Conservation (phyloP, 30 jellyfish, hydroid and myxozoan species). For the Turritopsis rubra region DNA sequence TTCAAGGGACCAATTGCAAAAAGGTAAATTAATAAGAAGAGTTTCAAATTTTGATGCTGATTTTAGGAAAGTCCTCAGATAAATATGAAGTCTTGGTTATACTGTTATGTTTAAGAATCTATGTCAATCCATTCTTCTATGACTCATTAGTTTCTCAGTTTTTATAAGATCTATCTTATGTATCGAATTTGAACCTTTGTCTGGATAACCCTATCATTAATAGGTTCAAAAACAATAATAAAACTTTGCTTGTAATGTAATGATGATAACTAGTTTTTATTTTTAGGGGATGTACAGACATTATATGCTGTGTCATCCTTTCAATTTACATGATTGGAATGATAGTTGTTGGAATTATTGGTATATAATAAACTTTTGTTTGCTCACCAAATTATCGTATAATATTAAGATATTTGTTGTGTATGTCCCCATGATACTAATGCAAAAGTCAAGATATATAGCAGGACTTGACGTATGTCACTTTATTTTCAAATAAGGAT, state of each 20-base stretch:
- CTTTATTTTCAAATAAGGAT: no score
- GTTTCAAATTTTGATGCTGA: neutral
- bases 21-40: no score
- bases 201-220: no score
- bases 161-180: no score
- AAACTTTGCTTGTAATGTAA: neutral
- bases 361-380: constrained; percentile 8
- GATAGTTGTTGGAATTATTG: constrained; percentile 76
- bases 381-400: neutral
- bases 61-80: no score
- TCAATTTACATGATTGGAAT: constrained; percentile 78
- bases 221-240: no score
- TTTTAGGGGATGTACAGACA: constrained; percentile 85
- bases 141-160: no score
- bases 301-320: constrained; percentile 69
- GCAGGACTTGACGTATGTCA: no score
- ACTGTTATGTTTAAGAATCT: no score
- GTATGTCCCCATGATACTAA: neutral
- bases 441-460: neutral
- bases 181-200: no score
- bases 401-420: neutral
- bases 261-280: neutral
- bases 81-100: no score
- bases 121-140: no score
- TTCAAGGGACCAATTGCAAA: neutral